Evolutionary conservation across 2,888 invertebrate genomes (phyloP).

Genomic region (Scrobipalpa atriplicella): DNA sequence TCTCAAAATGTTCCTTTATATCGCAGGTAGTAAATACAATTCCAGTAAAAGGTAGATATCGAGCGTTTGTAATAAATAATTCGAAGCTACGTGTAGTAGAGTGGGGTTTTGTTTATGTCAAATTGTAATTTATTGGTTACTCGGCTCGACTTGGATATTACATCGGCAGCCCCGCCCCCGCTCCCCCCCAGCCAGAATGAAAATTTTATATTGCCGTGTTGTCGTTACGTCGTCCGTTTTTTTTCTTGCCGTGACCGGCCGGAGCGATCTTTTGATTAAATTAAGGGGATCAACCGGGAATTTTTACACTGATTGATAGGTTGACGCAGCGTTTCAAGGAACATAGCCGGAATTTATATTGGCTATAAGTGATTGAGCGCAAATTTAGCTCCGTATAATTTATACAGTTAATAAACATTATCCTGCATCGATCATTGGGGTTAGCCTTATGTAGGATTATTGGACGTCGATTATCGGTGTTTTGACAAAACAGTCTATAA

Average conservation of each 20-base stretch:
- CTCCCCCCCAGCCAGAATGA: conserved; percentile 61
- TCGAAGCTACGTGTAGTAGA: conserved; percentile 66
- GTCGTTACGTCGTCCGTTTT: conserved; percentile 75
- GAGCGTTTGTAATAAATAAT: conserved; percentile 72
- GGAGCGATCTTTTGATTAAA: conserved; percentile 82
- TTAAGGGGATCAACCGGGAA: conserved; percentile 79
- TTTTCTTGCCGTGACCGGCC: conserved; percentile 75
- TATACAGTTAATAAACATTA: conserved; percentile 74
- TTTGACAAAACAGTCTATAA: no score
- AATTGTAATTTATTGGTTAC: conserved; percentile 80
- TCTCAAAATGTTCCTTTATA: background rate
- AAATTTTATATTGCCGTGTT: conserved; percentile 77
- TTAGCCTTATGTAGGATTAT: background rate
- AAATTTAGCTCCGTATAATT: conserved; percentile 66
- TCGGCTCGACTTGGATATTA: conserved; percentile 78
- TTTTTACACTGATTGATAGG: conserved; percentile 81
- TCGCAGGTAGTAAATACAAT: conserved; percentile 1
- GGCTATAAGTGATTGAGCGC: conserved; percentile 76
- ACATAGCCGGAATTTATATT: conserved; percentile 76
- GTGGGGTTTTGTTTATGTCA: conserved; percentile 79
- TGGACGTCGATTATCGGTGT: background rate
- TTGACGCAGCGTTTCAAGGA: conserved; percentile 78
- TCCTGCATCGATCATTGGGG: conserved; percentile 52
- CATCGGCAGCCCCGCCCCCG: conserved; percentile 55
- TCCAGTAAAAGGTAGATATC: conserved; percentile 24